Evolutionary conservation across 2,888 invertebrate genomes (phyloP).

Genomic region (Drepanosiphum platanoidis): DNA sequence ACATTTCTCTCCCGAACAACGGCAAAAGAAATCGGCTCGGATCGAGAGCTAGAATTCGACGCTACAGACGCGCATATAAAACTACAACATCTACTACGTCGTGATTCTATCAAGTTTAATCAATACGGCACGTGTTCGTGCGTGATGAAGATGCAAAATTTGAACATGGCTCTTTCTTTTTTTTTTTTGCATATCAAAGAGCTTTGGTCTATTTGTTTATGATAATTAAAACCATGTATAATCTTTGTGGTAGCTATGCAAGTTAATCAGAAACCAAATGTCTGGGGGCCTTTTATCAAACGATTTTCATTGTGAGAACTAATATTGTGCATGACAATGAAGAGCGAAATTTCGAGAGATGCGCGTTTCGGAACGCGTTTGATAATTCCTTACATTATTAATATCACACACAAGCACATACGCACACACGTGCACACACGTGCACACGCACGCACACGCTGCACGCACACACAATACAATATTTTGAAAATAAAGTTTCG

Average conservation of each 20-base stretch:
- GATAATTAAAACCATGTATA: conserved; percentile 41
- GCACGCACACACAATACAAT: background rate
- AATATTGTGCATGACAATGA: conserved; percentile 41
- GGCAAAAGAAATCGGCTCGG: no score
- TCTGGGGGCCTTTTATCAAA: conserved; percentile 51
- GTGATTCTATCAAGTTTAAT: background rate
- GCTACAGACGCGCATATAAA: no score
- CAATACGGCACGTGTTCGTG: background rate
- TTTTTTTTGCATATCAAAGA: conserved; percentile 10
- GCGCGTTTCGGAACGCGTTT: conserved; percentile 3
- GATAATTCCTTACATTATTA: background rate
- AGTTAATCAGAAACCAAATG: conserved; percentile 50
- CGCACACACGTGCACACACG: no score
- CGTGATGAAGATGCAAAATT: background rate
- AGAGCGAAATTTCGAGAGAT: conserved; percentile 14
- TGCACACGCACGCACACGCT: background rate
- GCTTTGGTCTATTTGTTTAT: conserved; percentile 15
- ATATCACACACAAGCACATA: background rate
- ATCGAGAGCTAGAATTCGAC: no score
- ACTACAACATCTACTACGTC: background rate
- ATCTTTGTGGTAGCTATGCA: conserved; percentile 18
- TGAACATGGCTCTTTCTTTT: background rate
- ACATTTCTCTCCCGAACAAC: no score
- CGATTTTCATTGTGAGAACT: conserved; percentile 29
- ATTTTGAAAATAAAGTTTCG: background rate